phyloP scores from a whole-genome alignment of 1,140 invertebrate species.

The Aphis craccivora region DNA sequence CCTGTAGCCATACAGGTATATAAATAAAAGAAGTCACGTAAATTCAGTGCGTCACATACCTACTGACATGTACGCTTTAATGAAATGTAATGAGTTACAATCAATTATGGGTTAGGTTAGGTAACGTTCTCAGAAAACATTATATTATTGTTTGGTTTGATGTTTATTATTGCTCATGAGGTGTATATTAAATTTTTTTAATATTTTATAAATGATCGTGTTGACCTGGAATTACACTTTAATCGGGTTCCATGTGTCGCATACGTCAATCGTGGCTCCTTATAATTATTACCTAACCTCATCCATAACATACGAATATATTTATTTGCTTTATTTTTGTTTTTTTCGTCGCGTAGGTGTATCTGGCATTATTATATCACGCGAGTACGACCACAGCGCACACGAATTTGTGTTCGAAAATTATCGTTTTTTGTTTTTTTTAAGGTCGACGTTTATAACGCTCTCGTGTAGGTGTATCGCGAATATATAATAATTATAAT shows the following conservation, averaged over 20 bases:
- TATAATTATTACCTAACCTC: neutral
- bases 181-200: neutral
- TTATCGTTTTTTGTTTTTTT: neutral
- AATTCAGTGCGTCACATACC: no score
- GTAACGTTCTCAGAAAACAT: neutral
- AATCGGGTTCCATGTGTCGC: neutral
- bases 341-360: neutral
- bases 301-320: neutral
- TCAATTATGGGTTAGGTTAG: neutral
- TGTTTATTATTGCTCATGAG: neutral
- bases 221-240: neutral
- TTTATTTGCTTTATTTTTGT: neutral
- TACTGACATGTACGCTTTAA: no score
- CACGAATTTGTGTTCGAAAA: neutral
- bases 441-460: neutral
- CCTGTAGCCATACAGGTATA: no score
- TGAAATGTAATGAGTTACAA: neutral
- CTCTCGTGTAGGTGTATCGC: neutral
- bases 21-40: no score
- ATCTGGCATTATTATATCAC: neutral
- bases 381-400: neutral
- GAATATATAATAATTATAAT: neutral
- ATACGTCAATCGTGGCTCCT: neutral
- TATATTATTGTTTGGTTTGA: neutral
- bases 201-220: neutral